phyloP scores from a whole-genome alignment of 2,888 invertebrate species.

The Metellina segmentata region DNA sequence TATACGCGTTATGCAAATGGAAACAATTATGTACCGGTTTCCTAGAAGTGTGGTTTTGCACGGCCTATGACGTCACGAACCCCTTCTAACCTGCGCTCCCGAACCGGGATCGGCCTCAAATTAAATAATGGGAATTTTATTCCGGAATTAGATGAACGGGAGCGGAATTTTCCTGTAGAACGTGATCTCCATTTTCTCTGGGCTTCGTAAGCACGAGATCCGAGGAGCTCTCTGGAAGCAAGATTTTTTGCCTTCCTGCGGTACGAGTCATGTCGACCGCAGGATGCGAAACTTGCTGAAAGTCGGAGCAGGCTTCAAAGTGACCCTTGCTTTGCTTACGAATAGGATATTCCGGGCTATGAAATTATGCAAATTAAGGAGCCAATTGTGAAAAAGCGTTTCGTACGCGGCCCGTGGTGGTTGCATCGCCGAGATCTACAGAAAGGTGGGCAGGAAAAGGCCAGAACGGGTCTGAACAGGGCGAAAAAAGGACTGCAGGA shows the following conservation, averaged over 20 bases:
- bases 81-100: conserved; percentile 31
- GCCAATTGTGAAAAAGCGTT: not conserved
- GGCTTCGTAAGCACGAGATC: conserved; percentile 27
- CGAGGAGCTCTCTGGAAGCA: not conserved
- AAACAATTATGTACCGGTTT: conserved; percentile 59
- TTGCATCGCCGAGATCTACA: not conserved
- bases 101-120: conserved; percentile 67
- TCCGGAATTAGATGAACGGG: conserved; percentile 66
- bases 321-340: conserved; percentile 16
- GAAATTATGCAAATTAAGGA: not conserved
- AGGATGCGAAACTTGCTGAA: not conserved
- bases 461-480: not conserved
- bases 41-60: conserved; percentile 54
- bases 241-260: conserved; percentile 16
- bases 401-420: too few relatives aligned
- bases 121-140: conserved; percentile 75
- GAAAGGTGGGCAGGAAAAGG: not conserved
- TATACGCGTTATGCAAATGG: conserved; percentile 64
- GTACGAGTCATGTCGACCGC: not conserved
- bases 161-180: conserved; percentile 50
- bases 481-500: not conserved
- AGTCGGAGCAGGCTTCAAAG: conserved; percentile 28
- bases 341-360: conserved; percentile 4
- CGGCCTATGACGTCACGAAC: conserved; percentile 65
- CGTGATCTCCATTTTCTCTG: conserved; percentile 65